Evolutionary conservation across 1,140 invertebrate species (phyloP).

Genomic region (Cydia strobilella): DNA sequence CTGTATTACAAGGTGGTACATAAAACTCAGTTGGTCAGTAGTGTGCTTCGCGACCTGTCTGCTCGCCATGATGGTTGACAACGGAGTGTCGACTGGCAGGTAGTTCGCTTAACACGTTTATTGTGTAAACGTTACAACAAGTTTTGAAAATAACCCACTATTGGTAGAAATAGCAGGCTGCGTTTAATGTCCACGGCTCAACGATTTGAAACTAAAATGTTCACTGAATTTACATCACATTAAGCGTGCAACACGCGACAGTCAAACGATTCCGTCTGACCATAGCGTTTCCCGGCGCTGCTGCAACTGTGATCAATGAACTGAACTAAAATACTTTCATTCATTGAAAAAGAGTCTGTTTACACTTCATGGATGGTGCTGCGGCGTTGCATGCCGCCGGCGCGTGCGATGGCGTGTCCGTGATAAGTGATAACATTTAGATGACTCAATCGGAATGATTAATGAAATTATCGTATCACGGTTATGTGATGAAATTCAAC

Average conservation of each 20-base stretch:
- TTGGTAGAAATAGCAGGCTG: background rate
- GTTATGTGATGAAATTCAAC: background rate
- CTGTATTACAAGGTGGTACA: too few relatives aligned
- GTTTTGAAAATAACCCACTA: background rate
- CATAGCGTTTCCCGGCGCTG: conserved; percentile 13
- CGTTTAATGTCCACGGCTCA: conserved; percentile 33
- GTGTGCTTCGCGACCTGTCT: too few relatives aligned
- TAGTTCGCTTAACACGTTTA: too few relatives aligned
- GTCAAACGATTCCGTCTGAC: conserved; percentile 16
- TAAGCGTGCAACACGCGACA: conserved; percentile 39
- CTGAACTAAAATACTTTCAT: conserved; percentile 32
- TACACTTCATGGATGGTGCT: background rate
- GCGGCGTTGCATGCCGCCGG: background rate
- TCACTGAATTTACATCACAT: conserved; percentile 50
- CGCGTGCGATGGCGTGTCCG: conserved; percentile 12
- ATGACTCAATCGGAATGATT: conserved; percentile 26
- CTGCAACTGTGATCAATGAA: conserved; percentile 31
- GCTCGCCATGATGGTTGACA: too few relatives aligned
- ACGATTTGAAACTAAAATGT: conserved; percentile 43
- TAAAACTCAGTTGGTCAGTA: too few relatives aligned
- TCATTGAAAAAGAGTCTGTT: conserved; percentile 28
- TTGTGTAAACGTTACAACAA: too few relatives aligned
- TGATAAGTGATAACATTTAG: conserved; percentile 25
- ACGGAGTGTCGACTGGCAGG: too few relatives aligned
- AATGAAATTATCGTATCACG: conserved; percentile 18